Conservation (phyloP, 2,797 vertebrate genomes). For the Sitta carolinensis region DNA sequence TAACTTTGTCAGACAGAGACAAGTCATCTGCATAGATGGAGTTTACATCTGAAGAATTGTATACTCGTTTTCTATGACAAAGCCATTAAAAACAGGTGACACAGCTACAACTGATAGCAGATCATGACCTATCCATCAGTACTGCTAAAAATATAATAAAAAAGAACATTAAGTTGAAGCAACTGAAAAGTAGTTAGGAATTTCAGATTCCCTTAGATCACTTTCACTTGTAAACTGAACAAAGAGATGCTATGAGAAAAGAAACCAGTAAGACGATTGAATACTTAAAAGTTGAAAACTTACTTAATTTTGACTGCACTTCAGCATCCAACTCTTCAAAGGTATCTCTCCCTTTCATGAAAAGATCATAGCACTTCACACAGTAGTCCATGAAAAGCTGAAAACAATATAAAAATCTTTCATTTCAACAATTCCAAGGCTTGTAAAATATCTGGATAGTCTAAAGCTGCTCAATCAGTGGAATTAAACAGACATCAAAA, state of each 20-base stretch:
- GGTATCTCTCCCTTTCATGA: conserved; percentile 88
- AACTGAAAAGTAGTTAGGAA: not conserved
- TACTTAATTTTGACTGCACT: conserved; percentile 86
- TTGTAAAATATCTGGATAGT: not conserved
- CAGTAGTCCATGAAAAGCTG: conserved; percentile 89
- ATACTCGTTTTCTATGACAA: not conserved
- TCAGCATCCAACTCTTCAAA: conserved; percentile 86
- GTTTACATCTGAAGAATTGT: not conserved
- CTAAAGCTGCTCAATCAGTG: not conserved
- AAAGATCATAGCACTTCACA: conserved; percentile 87
- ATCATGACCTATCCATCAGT: not conserved
- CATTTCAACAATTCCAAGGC: not conserved
- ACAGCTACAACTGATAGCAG: not conserved
- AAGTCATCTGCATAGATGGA: not conserved
- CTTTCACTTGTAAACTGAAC: not conserved
- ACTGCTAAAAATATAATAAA: not conserved
- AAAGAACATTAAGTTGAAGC: not conserved
- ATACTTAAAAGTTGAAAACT: conserved; percentile 50
- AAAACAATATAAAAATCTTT: not conserved
- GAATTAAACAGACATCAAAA: not conserved
- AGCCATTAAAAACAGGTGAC: not conserved
- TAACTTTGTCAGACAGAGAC: not conserved
- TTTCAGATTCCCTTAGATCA: not conserved
- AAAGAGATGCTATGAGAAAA: not conserved
- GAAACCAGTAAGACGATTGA: not conserved